Percentiles rank a stretch among this genome's conserved stretches.
Conservation (phyloP, 1,140 invertebrate genomes). For the Thaumetopoea pityocampa region DNA sequence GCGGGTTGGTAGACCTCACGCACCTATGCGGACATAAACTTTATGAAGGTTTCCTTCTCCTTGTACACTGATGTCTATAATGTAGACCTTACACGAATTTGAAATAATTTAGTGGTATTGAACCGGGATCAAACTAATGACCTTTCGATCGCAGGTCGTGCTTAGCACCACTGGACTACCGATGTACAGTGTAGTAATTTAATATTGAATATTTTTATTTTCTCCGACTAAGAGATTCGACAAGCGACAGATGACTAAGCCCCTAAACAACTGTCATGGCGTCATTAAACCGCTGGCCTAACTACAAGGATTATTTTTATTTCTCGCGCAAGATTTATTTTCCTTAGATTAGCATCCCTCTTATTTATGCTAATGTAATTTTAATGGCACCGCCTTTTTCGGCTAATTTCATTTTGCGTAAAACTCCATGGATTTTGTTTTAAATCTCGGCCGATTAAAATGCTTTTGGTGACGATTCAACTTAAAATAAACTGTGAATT, state of each 20-base stretch:
- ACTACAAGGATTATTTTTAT: constrained; percentile 66
- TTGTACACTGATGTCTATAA: no score
- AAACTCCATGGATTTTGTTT: constrained; percentile 61
- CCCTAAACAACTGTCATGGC: constrained; percentile 35
- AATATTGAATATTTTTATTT: constrained; percentile 11
- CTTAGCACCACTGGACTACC: no score
- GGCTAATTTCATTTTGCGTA: constrained; percentile 71
- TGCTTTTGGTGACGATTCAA: constrained; percentile 50
- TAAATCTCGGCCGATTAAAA: constrained; percentile 64
- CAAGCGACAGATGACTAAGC: constrained; percentile 17
- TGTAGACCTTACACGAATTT: no score
- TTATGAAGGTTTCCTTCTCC: no score
- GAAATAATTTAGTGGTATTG: no score
- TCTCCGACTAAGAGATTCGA: constrained; percentile 13
- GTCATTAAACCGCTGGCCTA: constrained; percentile 46
- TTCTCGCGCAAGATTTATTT: constrained; percentile 66
- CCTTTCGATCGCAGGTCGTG: no score
- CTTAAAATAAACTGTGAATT: constrained; percentile 57
- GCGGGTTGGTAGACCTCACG: no score
- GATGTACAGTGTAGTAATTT: constrained; percentile 4
- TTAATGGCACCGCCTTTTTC: constrained; percentile 70
- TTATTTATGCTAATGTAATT: constrained; percentile 76
- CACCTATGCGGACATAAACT: no score
- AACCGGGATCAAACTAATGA: no score
- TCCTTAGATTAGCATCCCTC: constrained; percentile 70